phyloP scores from a whole-genome alignment of 2,888 invertebrate genomes.

The Theretra japonica region DNA sequence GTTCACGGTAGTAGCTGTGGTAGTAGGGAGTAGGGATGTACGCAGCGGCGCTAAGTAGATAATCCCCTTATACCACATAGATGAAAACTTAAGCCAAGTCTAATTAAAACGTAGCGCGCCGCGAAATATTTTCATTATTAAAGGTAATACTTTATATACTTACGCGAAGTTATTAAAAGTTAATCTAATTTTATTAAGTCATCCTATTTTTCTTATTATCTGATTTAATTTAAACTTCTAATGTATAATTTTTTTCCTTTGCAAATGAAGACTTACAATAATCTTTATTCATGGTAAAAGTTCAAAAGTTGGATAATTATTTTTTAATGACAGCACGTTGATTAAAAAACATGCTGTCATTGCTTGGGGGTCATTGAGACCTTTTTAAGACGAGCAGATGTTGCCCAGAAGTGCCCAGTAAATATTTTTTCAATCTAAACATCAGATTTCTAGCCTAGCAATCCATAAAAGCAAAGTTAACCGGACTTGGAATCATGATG shows the following conservation, averaged over 20 bases:
- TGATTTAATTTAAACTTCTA: not conserved
- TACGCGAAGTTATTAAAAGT: constrained; percentile 2
- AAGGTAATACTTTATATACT: constrained; percentile 1
- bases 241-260: not conserved
- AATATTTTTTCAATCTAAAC: no score
- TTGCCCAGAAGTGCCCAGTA: no score
- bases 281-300: not conserved
- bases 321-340: not conserved
- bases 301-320: not conserved
- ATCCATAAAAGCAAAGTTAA: no score
- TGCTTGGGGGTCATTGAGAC: no score
- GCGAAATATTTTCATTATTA: constrained; percentile 25
- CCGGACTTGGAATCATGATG: no score
- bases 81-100: constrained; percentile 25
- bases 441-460: no score
- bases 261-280: not conserved
- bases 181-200: not conserved
- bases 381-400: no score
- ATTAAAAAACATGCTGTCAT: no score
- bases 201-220: not conserved
- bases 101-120: constrained; percentile 27
- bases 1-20: not conserved
- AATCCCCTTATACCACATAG: constrained; percentile 28
- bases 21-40: not conserved
- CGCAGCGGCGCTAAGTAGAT: constrained; percentile 18